Base-by-base conservation (phyloP, 64 coral and sea anemone genomes). In the Orbicella faveolata region DNA sequence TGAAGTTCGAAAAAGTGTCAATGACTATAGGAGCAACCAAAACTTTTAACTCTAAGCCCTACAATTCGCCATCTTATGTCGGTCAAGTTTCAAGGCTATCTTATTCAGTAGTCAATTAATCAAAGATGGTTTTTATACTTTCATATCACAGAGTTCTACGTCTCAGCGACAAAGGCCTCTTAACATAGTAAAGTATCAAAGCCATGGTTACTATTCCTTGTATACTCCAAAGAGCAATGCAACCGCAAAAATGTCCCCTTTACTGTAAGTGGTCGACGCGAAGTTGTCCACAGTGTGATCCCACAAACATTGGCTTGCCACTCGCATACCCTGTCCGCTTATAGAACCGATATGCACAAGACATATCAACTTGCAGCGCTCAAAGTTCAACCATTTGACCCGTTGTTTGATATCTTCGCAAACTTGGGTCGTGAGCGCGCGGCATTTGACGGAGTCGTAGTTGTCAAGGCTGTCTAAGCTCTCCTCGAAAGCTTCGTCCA, bases 381-480 rank as follows among this genome's bases (percentile, higher is more conserved):
- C 95, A 34, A 91, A 97, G 68, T 97, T 97, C 34, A 97, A 75
- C 91, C 91, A 97, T 79, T 97, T 97, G 12, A 97, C 95, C 72
- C 90, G 63, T 63, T 97, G 95, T 83, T 97, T 97, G 69, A 97
- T 97, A 63, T 97, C 95, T 63, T 97, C 95, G 23, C 92, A 97
- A 4, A 97, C 61, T 37, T 76, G 25, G 0, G 88, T 89, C 35
- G 76, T 97, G 12, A 97, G 88, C 30, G 92, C 62, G 18, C 92
- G 87, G 34, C 95, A 97, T 62, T 84, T 97, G 9, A 92, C 75
- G 14, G 95, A 68, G 51, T 97, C 94, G 54, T 96, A 96, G 6
- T 35, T 30, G n/a, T 87, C 76, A 51, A 96, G 35, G 11, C 81
- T 88, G 26, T 93, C 94, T 36, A 93, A 13, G 14, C 87, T 92